A percentile compares a stretch with the other conserved stretches of the same genome.
These are phyloP conservation scores for Antrozous pallidus DNA, from an alignment of 2,797 vertebrate species.

Conservation along the genomic window DNA sequence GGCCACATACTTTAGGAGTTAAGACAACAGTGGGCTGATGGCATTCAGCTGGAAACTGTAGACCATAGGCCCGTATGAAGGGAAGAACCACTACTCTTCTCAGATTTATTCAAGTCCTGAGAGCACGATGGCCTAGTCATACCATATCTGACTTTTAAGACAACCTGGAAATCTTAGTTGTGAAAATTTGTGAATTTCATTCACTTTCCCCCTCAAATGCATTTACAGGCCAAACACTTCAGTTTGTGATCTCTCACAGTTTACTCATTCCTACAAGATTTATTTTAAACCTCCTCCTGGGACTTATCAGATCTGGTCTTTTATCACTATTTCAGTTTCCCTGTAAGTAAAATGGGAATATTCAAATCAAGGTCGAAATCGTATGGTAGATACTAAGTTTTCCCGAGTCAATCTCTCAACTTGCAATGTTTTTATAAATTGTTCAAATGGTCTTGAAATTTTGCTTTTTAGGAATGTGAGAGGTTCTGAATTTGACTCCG, in stretches of 20 bases:
- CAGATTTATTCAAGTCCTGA: no score
- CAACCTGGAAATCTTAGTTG: not conserved
- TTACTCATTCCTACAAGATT: not conserved
- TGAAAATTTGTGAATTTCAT: not conserved
- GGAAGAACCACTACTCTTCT: not conserved
- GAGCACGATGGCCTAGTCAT: fast-evolving
- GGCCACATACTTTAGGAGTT: fast-evolving
- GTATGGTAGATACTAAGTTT: not conserved
- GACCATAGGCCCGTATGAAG: not conserved
- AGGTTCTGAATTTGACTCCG: not conserved
- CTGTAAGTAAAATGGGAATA: not conserved
- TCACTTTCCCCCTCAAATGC: not conserved
- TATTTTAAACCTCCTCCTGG: not conserved
- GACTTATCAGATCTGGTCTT: not conserved
- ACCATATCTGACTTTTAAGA: not conserved
- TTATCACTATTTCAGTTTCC: not conserved
- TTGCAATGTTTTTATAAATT: not conserved
- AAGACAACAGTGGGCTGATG: not conserved
- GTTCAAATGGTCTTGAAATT: not conserved
- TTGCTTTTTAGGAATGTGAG: not conserved
- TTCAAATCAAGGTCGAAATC: not conserved
- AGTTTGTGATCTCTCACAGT: not conserved
- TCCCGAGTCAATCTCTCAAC: not conserved
- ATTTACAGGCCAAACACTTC: not conserved
- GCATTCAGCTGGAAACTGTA: not conserved